Percentiles rank a stretch among this genome's conserved stretches.
Evolutionary conservation across 2,113 vertebrate genomes (phyloP).

Genomic region (Pollachius pollachius): DNA sequence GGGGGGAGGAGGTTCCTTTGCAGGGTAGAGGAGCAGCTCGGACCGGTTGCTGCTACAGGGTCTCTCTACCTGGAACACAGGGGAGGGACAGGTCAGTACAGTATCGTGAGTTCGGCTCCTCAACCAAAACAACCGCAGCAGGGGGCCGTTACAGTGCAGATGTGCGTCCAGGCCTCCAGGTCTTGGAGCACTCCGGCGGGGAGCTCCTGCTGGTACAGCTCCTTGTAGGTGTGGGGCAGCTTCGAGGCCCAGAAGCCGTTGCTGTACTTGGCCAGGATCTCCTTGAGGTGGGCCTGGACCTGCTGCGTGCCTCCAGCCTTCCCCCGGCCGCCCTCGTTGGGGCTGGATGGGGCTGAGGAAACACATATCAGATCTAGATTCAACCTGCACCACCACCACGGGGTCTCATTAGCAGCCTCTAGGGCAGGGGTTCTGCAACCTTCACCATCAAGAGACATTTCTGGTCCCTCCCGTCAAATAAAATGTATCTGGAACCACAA

Average conservation of each 20-base stretch:
- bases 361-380: not conserved
- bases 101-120: not conserved
- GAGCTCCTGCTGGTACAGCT: slow-evolving; percentile 85
- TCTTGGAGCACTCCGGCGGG: slow-evolving; percentile 78
- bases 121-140: too few species aligned
- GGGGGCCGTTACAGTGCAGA: slow-evolving; percentile 80
- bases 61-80: slow-evolving; percentile 80
- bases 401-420: too few species aligned
- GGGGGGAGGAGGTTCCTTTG: slow-evolving; percentile 54
- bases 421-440: too few species aligned
- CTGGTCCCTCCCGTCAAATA: too few species aligned
- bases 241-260: slow-evolving; percentile 89
- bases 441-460: too few species aligned
- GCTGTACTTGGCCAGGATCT: slow-evolving; percentile 81
- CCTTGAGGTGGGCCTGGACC: slow-evolving; percentile 82
- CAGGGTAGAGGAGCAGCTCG: slow-evolving; percentile 86
- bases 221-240: slow-evolving; percentile 85
- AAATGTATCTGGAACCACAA: too few species aligned
- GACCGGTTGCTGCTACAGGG: slow-evolving; percentile 77
- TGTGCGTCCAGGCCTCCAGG: slow-evolving; percentile 84
- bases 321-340: slow-evolving; percentile 61
- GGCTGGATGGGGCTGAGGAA: slow-evolving; percentile 49
- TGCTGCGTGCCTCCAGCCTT: slow-evolving; percentile 67
- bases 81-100: not conserved
- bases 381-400: too few species aligned